Conservation (phyloP, 2,888 invertebrate genomes). For the Hermaeophaga mercurialis region DNA sequence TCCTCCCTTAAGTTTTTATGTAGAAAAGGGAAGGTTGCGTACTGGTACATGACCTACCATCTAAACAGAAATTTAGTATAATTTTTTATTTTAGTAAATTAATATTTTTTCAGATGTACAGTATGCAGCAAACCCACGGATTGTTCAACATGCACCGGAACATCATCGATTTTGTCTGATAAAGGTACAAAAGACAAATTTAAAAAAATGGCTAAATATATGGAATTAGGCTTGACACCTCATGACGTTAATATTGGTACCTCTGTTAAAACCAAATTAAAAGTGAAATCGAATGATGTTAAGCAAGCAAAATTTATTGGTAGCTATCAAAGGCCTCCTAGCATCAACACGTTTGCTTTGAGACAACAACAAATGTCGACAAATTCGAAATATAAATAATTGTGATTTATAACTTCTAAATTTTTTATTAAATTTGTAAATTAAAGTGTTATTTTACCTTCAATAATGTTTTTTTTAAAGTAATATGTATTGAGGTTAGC, state of each 20-base stretch:
- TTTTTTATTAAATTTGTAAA: too few species aligned
- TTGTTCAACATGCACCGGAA: slow-evolving; percentile 20
- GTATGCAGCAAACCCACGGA: slow-evolving; percentile 60
- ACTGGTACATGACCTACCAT: too few species aligned
- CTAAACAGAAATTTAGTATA: too few species aligned
- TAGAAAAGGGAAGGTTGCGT: too few species aligned
- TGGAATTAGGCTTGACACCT: slow-evolving; percentile 32
- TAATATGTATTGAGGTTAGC: too few species aligned
- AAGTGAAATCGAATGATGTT: slow-evolving; percentile 27
- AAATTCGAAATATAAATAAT: neutral
- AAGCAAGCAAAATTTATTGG: slow-evolving; percentile 28
- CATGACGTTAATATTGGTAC: slow-evolving; percentile 30
- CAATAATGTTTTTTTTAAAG: too few species aligned
- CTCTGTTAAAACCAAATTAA: slow-evolving; percentile 35
- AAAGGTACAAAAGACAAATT: slow-evolving; percentile 23
- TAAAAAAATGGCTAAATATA: slow-evolving; percentile 30
- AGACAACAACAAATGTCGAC: slow-evolving; percentile 41
- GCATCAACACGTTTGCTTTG: slow-evolving; percentile 39
- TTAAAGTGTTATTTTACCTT: too few species aligned
- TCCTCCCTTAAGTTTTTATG: too few species aligned
- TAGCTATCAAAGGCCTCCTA: slow-evolving; percentile 29
- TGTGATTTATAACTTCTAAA: too few species aligned
- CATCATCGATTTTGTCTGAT: slow-evolving; percentile 21
- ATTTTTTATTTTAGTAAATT: too few species aligned
- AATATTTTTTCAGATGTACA: slow-evolving; percentile 49